phyloP scores from a whole-genome alignment of 2,888 invertebrate species.

The Hydroisotoma schaefferi region DNA sequence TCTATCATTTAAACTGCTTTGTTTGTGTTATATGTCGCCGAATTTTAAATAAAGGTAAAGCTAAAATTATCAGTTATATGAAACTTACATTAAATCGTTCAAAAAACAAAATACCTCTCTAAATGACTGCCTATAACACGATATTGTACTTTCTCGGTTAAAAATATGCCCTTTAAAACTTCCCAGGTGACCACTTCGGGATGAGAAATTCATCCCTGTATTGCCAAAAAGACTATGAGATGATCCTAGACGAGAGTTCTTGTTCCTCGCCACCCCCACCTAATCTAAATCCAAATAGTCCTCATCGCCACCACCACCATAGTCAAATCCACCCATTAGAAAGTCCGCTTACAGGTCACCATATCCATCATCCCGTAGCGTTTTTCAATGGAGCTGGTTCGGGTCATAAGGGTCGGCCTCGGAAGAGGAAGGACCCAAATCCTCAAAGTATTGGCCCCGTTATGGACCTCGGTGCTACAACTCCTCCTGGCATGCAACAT shows the following conservation, averaged over 20 bases:
- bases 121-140: too few species aligned
- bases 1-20: slow-evolving; percentile 87
- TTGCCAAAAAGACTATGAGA: slow-evolving; percentile 67
- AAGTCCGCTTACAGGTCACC: slow-evolving; percentile 33
- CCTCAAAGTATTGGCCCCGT: slow-evolving; percentile 30
- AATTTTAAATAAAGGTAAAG: slow-evolving; percentile 64
- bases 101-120: too few species aligned
- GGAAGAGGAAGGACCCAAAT: slow-evolving; percentile 64
- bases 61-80: neutral
- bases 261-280: slow-evolving; percentile 40
- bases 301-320: slow-evolving; percentile 36
- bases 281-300: slow-evolving; percentile 39
- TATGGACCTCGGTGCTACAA: slow-evolving; percentile 41
- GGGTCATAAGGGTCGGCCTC: slow-evolving; percentile 77
- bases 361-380: slow-evolving; percentile 29
- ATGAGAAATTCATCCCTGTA: slow-evolving; percentile 75
- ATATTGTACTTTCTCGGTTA: too few species aligned
- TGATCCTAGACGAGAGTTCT: slow-evolving; percentile 53
- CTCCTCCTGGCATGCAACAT: slow-evolving; percentile 40
- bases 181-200: slow-evolving; percentile 78
- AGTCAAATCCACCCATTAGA: slow-evolving; percentile 39
- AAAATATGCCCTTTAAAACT: slow-evolving; percentile 14
- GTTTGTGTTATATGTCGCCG: slow-evolving; percentile 79
- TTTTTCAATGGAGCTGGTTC: slow-evolving; percentile 64
- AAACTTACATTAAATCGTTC: too few species aligned